Conservation (phyloP, 2,888 invertebrate genomes). For the Mechanitis messenoides region DNA sequence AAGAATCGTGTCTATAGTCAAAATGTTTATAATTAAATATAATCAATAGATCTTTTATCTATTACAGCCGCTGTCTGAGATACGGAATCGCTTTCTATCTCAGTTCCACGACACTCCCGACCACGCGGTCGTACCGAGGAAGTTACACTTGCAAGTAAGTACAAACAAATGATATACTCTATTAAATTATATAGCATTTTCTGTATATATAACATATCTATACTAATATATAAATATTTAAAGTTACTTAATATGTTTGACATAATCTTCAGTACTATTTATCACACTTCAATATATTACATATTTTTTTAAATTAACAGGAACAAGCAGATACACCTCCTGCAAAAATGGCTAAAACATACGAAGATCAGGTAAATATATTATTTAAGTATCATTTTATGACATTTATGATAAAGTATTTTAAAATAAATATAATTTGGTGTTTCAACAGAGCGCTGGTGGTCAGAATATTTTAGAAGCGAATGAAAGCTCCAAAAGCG, state of each 20-base stretch:
- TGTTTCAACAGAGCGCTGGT: slow-evolving; percentile 34
- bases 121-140: slow-evolving; percentile 52
- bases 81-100: slow-evolving; percentile 67
- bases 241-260: too few relatives aligned
- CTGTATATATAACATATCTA: too few relatives aligned
- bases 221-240: too few relatives aligned
- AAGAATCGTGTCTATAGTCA: not conserved
- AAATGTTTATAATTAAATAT: not conserved
- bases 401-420: not conserved
- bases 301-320: slow-evolving; percentile 36
- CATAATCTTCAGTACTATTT: too few relatives aligned
- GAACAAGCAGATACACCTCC: slow-evolving; percentile 63
- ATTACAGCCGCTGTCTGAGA: slow-evolving; percentile 73
- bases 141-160: slow-evolving; percentile 49
- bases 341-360: slow-evolving; percentile 54
- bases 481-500: slow-evolving; percentile 32
- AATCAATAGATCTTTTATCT: slow-evolving; percentile 14
- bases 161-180: not conserved
- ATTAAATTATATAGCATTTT: too few relatives aligned
- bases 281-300: too few relatives aligned
- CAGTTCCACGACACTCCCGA: slow-evolving; percentile 51
- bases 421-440: not conserved
- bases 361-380: slow-evolving; percentile 49
- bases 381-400: not conserved
- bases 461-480: slow-evolving; percentile 22